Conservation (phyloP, 2,113 vertebrate species). For the Macquaria australasica region DNA sequence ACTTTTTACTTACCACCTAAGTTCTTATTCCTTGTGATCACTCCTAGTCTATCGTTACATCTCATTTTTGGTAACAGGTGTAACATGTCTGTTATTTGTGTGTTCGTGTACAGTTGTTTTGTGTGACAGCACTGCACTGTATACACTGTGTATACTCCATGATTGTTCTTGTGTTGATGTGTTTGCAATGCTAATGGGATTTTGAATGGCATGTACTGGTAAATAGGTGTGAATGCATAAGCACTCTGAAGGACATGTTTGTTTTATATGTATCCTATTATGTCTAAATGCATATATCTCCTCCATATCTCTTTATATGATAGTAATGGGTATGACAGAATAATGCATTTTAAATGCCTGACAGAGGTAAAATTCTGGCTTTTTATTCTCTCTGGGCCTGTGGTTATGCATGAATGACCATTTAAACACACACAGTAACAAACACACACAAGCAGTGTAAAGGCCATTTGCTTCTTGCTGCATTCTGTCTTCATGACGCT, state of each 20-base stretch:
- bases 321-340: constrained; percentile 29
- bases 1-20: neutral
- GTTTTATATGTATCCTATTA: constrained; percentile 31
- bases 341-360: constrained; percentile 42
- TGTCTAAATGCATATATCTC: constrained; percentile 35
- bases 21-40: neutral
- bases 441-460: constrained; percentile 47
- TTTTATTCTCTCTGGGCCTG: constrained; percentile 18
- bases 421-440: constrained; percentile 35
- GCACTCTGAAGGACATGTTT: constrained; percentile 37
- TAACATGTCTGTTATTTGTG: neutral
- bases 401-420: constrained; percentile 53
- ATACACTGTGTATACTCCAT: neutral
- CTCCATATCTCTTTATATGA: constrained; percentile 13
- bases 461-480: constrained; percentile 64
- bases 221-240: constrained; percentile 32
- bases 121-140: constrained; percentile 11
- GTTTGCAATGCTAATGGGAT: constrained; percentile 40
- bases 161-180: neutral
- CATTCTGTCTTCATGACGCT: constrained; percentile 66
- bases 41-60: neutral
- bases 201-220: constrained; percentile 19
- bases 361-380: constrained; percentile 3
- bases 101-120: constrained; percentile 11
- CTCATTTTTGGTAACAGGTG: neutral